phyloP scores from a whole-genome alignment of 2,113 vertebrate genomes.

The Dolichallabes microphthalmus region DNA sequence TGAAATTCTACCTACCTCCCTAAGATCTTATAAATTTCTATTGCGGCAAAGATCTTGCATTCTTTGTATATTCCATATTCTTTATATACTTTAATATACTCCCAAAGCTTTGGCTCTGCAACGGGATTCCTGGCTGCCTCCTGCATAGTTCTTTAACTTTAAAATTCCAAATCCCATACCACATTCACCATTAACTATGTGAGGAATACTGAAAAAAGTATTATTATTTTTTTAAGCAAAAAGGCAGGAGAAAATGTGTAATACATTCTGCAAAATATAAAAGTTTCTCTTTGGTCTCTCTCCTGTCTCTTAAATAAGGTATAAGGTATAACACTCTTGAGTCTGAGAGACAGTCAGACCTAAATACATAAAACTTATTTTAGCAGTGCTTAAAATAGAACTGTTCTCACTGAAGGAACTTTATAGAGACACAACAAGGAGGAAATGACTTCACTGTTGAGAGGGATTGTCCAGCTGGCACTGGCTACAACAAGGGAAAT shows the following conservation, averaged over 20 bases:
- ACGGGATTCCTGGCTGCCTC: not conserved
- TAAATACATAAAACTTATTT: slow-evolving; percentile 20
- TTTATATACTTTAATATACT: too few relatives aligned
- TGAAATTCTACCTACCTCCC: not conserved
- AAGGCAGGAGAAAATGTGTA: not conserved
- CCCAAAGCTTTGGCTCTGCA: not conserved
- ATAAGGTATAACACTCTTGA: not conserved
- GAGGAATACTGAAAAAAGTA: not conserved
- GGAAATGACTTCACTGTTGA: slow-evolving; percentile 8
- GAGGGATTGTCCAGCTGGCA: slow-evolving; percentile 2
- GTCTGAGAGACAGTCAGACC: slow-evolving; percentile 5
- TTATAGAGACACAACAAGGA: not conserved
- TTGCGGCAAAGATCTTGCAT: not conserved
- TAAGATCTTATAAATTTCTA: not conserved
- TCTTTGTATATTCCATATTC: not conserved
- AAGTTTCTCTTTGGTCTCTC: not conserved
- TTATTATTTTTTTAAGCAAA: not conserved
- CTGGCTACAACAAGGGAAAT: slow-evolving; percentile 22
- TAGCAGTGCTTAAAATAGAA: slow-evolving; percentile 27
- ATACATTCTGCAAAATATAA: slow-evolving; percentile 13
- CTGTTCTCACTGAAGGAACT: slow-evolving; percentile 25
- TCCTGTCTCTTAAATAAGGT: not conserved
- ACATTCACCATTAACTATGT: not conserved
- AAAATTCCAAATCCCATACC: not conserved
- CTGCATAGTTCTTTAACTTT: not conserved